A percentile compares a stretch with the other conserved stretches of the same genome.
Conservation (phyloP, 2,888 invertebrate genomes). For the Amphipyra berbera region DNA sequence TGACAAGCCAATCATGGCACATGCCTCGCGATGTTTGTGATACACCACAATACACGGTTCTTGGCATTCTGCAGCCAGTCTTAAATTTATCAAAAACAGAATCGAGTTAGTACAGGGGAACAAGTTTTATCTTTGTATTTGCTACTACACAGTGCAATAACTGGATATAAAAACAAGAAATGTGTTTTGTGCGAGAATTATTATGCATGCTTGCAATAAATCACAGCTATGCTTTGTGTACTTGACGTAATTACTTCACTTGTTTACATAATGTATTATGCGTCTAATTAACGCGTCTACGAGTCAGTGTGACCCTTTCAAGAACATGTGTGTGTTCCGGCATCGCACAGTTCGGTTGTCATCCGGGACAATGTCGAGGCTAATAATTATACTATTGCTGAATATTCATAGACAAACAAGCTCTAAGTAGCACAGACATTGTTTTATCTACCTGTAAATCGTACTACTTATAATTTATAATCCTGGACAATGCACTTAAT, state of each 20-base stretch:
- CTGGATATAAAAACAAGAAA: slow-evolving; percentile 20
- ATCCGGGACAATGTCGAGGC: slow-evolving; percentile 64
- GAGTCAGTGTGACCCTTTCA: slow-evolving; percentile 54
- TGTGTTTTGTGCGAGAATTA: slow-evolving; percentile 39
- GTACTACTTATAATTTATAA: slow-evolving; percentile 11
- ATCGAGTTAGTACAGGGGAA: neutral
- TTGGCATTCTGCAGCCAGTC: neutral
- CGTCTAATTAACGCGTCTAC: slow-evolving; percentile 43
- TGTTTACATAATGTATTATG: slow-evolving; percentile 51
- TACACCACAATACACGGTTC: too few relatives aligned
- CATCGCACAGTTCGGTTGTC: slow-evolving; percentile 48
- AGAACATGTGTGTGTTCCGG: slow-evolving; percentile 53
- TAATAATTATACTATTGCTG: slow-evolving; percentile 28
- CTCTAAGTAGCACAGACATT: slow-evolving; percentile 20
- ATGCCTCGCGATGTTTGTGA: too few relatives aligned
- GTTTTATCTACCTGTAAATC: slow-evolving; percentile 30
- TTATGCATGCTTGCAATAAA: slow-evolving; percentile 36
- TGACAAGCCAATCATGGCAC: too few relatives aligned
- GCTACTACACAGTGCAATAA: neutral
- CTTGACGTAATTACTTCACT: slow-evolving; percentile 48
- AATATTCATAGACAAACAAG: slow-evolving; percentile 41
- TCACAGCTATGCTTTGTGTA: slow-evolving; percentile 34
- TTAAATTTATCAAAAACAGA: neutral
- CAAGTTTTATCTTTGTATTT: neutral
- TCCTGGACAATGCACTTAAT: slow-evolving; percentile 29